These are phyloP conservation scores for Caenorhabditis inopinata DNA, from an alignment of 1,140 invertebrate species.

Conservation along the genomic window DNA sequence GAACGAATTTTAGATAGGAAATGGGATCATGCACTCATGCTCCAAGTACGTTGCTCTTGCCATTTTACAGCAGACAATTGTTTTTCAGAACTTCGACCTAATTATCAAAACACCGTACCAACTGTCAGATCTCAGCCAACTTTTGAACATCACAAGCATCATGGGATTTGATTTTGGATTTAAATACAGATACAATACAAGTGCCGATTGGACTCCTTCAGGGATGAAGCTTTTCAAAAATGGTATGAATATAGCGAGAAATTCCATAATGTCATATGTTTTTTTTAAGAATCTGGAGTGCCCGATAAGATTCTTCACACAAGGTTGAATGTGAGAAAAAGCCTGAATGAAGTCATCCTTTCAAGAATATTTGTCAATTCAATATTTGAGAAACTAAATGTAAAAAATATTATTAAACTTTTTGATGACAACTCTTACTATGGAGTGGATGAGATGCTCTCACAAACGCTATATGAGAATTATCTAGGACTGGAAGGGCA, in stretches of 20 bases:
- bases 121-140: neutral
- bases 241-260: neutral
- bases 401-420: neutral
- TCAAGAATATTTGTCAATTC: neutral
- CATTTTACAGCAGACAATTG: neutral
- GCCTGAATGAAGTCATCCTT: neutral
- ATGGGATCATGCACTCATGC: conserved; percentile 14
- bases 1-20: neutral
- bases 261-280: no score
- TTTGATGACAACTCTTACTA: conserved; percentile 13
- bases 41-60: neutral
- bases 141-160: neutral
- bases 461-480: conserved; percentile 15
- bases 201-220: neutral
- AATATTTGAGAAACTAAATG: conserved; percentile 1
- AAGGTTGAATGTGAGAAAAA: neutral
- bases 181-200: neutral
- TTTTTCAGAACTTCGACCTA: conserved; percentile 14
- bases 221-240: conserved; percentile 28
- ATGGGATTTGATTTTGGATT: neutral
- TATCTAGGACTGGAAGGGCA: conserved; percentile 25
- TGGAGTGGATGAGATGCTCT: conserved; percentile 19
- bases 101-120: conserved; percentile 21
- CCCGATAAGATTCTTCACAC: neutral
- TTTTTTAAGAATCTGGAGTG: neutral